phyloP scores from a whole-genome alignment of 2,888 invertebrate genomes.

The Acanthopleura granulata region DNA sequence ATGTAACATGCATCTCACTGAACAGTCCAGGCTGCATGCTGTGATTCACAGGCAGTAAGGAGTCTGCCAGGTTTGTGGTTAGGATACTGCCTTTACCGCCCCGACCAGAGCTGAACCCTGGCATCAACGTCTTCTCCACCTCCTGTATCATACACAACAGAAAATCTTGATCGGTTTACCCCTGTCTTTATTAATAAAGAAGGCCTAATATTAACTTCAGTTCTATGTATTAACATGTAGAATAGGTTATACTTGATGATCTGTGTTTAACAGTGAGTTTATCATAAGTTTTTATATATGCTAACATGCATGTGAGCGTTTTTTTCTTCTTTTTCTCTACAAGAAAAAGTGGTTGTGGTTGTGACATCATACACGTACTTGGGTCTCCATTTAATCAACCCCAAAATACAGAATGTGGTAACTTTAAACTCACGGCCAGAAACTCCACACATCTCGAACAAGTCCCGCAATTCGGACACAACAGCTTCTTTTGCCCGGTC shows the following conservation, averaged over 20 bases:
- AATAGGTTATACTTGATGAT: too few species aligned
- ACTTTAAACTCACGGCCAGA: not conserved
- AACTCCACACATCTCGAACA: not conserved
- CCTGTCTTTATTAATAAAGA: too few species aligned
- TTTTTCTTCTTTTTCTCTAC: too few species aligned
- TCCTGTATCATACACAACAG: slow-evolving; percentile 32
- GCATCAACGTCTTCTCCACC: slow-evolving; percentile 36
- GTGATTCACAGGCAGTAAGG: slow-evolving; percentile 22
- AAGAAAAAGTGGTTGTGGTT: too few species aligned
- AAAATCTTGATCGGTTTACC: too few species aligned
- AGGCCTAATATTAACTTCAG: too few species aligned
- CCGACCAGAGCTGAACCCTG: slow-evolving; percentile 33
- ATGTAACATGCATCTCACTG: slow-evolving; percentile 27
- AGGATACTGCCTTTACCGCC: not conserved
- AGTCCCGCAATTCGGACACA: not conserved
- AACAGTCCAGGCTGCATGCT: slow-evolving; percentile 30
- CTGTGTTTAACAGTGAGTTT: too few species aligned
- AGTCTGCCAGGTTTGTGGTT: slow-evolving; percentile 24
- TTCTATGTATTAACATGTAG: too few species aligned
- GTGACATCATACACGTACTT: too few species aligned
- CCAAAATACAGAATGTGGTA: not conserved
- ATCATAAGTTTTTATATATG: too few species aligned
- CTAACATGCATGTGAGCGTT: too few species aligned
- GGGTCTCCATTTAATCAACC: too few species aligned
- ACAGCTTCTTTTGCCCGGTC: not conserved